Conservation (phyloP, 2,113 vertebrate species). For the Hylia prasina region DNA sequence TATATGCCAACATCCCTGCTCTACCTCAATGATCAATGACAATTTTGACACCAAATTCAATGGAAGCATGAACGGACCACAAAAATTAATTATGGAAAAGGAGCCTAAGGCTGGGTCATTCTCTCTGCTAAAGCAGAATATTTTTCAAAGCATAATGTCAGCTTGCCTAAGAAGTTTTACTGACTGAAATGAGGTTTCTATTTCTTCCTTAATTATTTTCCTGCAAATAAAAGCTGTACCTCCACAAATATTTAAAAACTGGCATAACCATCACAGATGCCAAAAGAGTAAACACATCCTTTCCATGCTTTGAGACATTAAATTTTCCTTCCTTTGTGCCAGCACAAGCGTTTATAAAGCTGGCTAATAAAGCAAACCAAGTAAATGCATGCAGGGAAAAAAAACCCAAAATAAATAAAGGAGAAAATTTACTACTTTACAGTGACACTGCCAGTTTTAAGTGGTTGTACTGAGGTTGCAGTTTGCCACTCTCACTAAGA, state of each 20-base stretch:
- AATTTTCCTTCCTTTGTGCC: not conserved
- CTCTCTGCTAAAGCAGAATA: not conserved
- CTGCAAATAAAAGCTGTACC: not conserved
- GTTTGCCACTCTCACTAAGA: not conserved
- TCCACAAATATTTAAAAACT: not conserved
- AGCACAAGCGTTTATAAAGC: not conserved
- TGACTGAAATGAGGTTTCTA: not conserved
- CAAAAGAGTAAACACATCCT: not conserved
- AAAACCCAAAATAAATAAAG: not conserved
- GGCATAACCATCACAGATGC: not conserved
- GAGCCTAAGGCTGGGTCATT: not conserved
- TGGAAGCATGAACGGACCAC: not conserved
- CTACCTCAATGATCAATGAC: not conserved
- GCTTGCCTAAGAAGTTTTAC: not conserved
- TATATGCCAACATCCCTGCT: not conserved
- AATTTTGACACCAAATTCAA: not conserved
- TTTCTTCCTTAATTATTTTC: not conserved
- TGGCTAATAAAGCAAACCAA: not conserved
- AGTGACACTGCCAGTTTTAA: not conserved
- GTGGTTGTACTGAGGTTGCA: not conserved
- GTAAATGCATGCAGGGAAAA: not conserved
- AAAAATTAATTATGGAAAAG: not conserved
- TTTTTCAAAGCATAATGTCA: not conserved
- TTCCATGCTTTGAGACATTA: not conserved
- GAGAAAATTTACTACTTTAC: not conserved